phyloP scores from a whole-genome alignment of 2,113 vertebrate genomes.

The Anguilla japonica region DNA sequence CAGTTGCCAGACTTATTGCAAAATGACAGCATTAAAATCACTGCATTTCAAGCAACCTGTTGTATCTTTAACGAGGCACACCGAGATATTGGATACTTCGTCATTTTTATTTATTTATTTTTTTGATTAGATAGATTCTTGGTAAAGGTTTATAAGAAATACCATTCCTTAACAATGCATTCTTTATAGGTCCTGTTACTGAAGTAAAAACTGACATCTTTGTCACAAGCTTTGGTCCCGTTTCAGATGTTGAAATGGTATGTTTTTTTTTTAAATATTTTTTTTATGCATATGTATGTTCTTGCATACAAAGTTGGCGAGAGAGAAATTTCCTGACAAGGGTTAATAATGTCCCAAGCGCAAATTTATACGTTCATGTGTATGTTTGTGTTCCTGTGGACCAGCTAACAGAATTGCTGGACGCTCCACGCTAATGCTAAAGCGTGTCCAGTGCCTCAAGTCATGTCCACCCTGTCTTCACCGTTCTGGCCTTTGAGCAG shows the following conservation, averaged over 20 bases:
- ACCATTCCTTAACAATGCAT: slow-evolving; percentile 29
- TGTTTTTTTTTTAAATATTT: slow-evolving; percentile 32
- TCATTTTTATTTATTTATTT: not conserved
- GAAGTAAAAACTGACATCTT: slow-evolving; percentile 82
- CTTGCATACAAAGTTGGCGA: not conserved
- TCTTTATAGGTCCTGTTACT: slow-evolving; percentile 71
- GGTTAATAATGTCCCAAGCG: not conserved
- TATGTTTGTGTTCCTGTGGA: not conserved
- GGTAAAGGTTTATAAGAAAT: not conserved
- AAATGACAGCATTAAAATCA: not conserved
- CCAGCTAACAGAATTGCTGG: slow-evolving; percentile 12
- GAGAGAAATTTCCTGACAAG: not conserved
- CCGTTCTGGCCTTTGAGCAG: slow-evolving; percentile 73
- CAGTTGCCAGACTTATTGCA: not conserved
- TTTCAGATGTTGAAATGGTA: slow-evolving; percentile 82
- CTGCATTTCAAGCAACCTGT: not conserved
- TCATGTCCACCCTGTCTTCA: slow-evolving; percentile 56
- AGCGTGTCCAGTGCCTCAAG: slow-evolving; percentile 43
- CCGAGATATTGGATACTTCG: not conserved
- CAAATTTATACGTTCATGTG: slow-evolving; percentile 18
- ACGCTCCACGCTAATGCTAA: not conserved
- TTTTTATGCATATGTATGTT: no score
- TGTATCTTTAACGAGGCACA: not conserved
- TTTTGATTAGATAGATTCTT: not conserved
- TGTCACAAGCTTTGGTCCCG: slow-evolving; percentile 81